Base-by-base conservation (phyloP, 2,113 vertebrate species). In the Ardeotis arabs region DNA sequence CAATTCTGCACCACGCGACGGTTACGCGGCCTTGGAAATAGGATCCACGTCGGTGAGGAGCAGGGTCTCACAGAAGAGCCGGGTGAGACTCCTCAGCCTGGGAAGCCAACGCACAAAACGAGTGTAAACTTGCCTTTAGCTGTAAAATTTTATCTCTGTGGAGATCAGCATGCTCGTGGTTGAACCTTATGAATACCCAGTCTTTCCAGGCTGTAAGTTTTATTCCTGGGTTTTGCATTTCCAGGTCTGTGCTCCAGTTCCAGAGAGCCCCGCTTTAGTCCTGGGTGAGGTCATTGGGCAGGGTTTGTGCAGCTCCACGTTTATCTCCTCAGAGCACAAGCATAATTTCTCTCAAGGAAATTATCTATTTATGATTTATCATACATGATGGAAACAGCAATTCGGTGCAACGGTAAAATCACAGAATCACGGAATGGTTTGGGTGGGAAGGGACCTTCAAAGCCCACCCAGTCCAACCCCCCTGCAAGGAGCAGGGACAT, bases 1-100 rank as follows among this genome's bases (percentile, higher is more conserved):
- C 47, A 12, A 7, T 7, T 10, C 44, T 9, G 4, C 35, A 4
- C 3, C 3, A 20, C 13, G 0, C 3, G 10, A 5, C 6, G 4
- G 10, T 37, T 39, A 4, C 2, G 4, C 5, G 4, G 4, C 31
- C 39, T n/a, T 24, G 11, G 21, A 21, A 24, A 10, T 6, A 18
- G 29, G 45, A 29, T 31, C 24, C 25, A 10, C 3, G 2, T 0
- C 2, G 6, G n/a, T 4, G 35, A 47, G 11, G n/a, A 56, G n/a
- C n/a, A 2, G 31, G 29, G 21, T 58, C 28, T 56, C 4, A 8
- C 35, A 22, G 24, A 49, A 35, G 75, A 21, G 69, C 55, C 11
- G 24, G 4, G n/a, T 0, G 14, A 58, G 27, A 3, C 27, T 25
- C 45, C 68, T 2, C 47, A 52, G 52, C 44, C 66, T 12, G 23